These are phyloP conservation scores for Mystacornis crossleyi DNA, from an alignment of 2,113 vertebrate species.

Conservation along the genomic window DNA sequence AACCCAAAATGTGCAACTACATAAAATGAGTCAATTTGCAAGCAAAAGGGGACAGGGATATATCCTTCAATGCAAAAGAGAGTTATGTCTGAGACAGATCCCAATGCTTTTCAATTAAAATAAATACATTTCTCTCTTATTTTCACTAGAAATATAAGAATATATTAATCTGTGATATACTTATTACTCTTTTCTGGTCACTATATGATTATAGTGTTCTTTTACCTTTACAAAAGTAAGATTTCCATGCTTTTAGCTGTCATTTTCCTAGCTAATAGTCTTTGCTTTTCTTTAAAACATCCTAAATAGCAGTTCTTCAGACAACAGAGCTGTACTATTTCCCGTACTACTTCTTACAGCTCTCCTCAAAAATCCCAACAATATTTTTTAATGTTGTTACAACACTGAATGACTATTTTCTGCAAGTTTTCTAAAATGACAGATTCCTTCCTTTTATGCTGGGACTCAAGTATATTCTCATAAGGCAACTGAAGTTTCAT, in stretches of 20 bases:
- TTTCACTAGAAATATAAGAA: neutral
- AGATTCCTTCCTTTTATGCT: neutral
- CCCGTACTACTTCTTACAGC: neutral
- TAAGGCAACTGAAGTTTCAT: neutral
- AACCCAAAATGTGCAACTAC: neutral
- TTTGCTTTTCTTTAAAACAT: neutral
- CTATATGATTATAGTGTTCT: accelerated
- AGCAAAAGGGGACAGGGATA: neutral
- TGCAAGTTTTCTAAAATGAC: neutral
- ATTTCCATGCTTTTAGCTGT: neutral
- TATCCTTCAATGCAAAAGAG: neutral
- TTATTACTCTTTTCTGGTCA: neutral
- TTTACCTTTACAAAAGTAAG: neutral
- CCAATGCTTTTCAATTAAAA: neutral
- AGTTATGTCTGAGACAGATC: neutral
- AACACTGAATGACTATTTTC: neutral
- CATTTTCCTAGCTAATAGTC: neutral
- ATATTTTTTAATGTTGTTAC: neutral
- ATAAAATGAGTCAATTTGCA: neutral
- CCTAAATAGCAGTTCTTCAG: neutral
- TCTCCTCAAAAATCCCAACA: neutral
- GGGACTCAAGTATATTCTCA: neutral
- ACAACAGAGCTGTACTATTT: neutral
- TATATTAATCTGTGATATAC: neutral
- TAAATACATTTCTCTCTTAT: neutral